Base-by-base conservation (phyloP, 2,113 vertebrate species). In the Tamias sibiricus region DNA sequence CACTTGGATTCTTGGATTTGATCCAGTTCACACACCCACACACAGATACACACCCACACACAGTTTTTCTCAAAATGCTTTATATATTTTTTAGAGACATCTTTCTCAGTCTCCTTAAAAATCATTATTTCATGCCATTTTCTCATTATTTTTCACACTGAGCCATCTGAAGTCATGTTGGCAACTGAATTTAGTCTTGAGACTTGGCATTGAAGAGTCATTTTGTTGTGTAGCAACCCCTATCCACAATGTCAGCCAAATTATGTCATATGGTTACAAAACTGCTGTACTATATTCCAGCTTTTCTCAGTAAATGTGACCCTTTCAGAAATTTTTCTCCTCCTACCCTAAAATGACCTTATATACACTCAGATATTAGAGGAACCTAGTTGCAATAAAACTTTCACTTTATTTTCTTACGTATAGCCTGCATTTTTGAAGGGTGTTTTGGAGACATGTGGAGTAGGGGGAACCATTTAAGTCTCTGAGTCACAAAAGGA, bases 161-260 rank as follows among this genome's bases (percentile, higher is more conserved):
- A 96, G 19, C 35, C 32, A 54, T 97, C 74, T 82, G 59, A 95
- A 94, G 47, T 96, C 85, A 92, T 19, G 3, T 42, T 93, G 94
- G 88, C 94, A 75, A 57, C 77, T 92, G 92, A 69, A 74, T 76
- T 92, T 87, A 28, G 75, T 94, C 94, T 91, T 86, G 52, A 95
- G 86, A 94, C 68, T 88, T 84, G 90, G 85, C 49, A 13, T 26
- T 6, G 6, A 96, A 92, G 84, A 85, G 62, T 88, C 62, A 52
- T 94, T 87, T 87, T 75, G 57, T 71, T 92, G 69, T 95, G 72
- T 44, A 88, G 91, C 89, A 89, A 91, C 49, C 64, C 76, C 37
- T 28, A 13, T 59, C 24, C 37, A n/a, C 26, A 28, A 1, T 5
- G 4, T 88, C 95, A 94, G 92, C 93, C 95, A 97, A 59, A 54